Conservation (phyloP, 2,113 vertebrate species). For the Microtus ochrogaster region DNA sequence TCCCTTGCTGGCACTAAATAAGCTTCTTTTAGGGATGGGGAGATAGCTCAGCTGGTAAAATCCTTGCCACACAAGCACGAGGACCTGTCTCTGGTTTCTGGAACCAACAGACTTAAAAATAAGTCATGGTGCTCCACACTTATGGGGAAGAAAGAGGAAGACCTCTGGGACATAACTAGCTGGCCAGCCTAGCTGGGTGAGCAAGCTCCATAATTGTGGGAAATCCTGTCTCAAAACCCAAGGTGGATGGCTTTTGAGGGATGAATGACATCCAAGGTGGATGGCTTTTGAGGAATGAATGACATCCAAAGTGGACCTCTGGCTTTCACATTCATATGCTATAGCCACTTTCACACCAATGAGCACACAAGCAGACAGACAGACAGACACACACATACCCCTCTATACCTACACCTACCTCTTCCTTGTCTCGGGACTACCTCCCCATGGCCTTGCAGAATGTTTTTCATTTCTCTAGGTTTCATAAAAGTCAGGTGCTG, state of each 20-base stretch:
- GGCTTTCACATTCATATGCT: background rate
- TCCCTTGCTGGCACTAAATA: background rate
- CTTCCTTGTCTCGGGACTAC: background rate
- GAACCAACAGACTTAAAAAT: background rate
- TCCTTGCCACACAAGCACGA: too few relatives aligned
- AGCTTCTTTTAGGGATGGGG: background rate
- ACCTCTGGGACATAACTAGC: background rate
- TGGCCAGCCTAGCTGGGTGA: too few relatives aligned
- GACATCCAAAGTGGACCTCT: background rate
- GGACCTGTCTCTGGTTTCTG: background rate
- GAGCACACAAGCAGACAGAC: background rate
- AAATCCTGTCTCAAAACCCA: background rate
- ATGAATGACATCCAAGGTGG: background rate
- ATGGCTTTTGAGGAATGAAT: background rate
- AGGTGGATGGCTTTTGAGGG: background rate
- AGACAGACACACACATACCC: background rate
- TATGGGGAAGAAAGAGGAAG: background rate
- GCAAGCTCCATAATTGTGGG: background rate
- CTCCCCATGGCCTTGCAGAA: background rate
- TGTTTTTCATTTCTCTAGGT: background rate
- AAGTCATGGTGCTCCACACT: background rate
- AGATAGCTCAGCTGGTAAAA: background rate
- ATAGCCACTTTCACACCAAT: background rate
- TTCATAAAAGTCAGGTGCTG: background rate
- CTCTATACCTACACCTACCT: background rate